Percentiles rank a stretch among this genome's conserved stretches.
Evolutionary conservation across 1,140 invertebrate species (phyloP).

Genomic region (Stenopsyche tienmushanensis): DNA sequence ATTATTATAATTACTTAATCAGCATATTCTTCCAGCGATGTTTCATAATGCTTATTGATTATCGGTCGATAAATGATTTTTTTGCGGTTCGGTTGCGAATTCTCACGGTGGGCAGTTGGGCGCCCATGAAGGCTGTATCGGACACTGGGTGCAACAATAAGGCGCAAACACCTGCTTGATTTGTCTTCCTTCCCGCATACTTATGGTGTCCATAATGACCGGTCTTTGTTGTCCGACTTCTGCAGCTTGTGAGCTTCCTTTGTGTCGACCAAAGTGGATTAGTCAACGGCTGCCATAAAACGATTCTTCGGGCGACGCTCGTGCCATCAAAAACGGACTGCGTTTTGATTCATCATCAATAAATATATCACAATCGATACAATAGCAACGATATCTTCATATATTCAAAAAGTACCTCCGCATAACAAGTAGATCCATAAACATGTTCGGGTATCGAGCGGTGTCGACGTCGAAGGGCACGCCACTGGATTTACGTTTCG

Average conservation of each 20-base stretch:
- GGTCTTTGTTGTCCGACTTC: constrained; percentile 20
- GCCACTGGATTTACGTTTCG: no score
- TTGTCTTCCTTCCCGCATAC: constrained; percentile 30
- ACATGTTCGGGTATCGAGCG: no score
- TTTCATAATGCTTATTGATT: neutral
- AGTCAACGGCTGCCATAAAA: no score
- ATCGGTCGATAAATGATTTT: neutral
- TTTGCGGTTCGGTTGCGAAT: neutral
- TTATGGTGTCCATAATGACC: constrained; percentile 16
- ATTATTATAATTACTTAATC: no score
- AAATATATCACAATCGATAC: no score
- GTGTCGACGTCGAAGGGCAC: no score
- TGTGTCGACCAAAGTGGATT: neutral
- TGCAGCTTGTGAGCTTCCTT: constrained; percentile 9
- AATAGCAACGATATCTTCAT: no score
- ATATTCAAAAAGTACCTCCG: no score
- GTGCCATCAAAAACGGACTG: no score
- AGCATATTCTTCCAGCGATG: neutral
- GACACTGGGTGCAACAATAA: constrained; percentile 16
- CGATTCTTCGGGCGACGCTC: neutral
- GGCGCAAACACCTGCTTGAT: constrained; percentile 31
- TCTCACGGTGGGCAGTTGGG: neutral
- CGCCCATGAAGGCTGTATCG: neutral
- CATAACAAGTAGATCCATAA: no score
- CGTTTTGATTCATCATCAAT: neutral